Evolutionary conservation across 2,888 invertebrate genomes (phyloP), one percentile per base, ranked within the genome.

Genomic region (Branchellion lobata): DNA sequence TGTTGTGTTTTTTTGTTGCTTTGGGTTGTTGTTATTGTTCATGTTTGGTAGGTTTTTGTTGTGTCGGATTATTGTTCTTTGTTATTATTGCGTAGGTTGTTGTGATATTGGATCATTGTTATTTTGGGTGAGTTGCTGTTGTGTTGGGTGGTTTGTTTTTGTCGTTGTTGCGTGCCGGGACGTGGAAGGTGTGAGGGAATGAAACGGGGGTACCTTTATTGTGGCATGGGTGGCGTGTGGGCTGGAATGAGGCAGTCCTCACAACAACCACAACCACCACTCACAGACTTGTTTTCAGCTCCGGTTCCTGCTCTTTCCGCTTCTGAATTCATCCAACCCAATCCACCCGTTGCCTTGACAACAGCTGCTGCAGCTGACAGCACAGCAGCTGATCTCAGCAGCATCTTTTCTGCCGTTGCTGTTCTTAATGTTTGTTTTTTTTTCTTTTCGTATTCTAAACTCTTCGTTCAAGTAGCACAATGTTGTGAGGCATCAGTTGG

Each of bases 261-360:
- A n/a, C n/a, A n/a, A n/a, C n/a, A n/a, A n/a, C n/a, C n/a, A n/a
- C n/a, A n/a, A n/a, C n/a, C n/a, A n/a, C n/a, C n/a, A n/a, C n/a
- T n/a, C n/a, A n/a, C n/a, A n/a, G n/a, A n/a, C n/a, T n/a, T n/a
- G n/a, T n/a, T n/a, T n/a, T n/a, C n/a, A n/a, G n/a, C n/a, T n/a
- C n/a, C n/a, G n/a, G n/a, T n/a, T 27, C 29, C 29, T 21, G 8
- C 31, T 29, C 14, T 65, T n/a, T 53, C 71, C 21, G 61, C 78
- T 24, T 36, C 77, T 24, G 31, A 47, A 31, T 31, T 47, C 2
- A 27, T 78, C n/a, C 34, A 31, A 61, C 14, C 34, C n/a, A n/a
- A n/a, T n/a, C n/a, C n/a, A n/a, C n/a, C n/a, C 21, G 78, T 80
- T 8, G 80, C 81, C 24, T 40, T 14, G 40, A 3, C 61, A 14